Evolutionary conservation across 2,113 vertebrate genomes (phyloP).

Genomic region (Heterocephalus glaber): DNA sequence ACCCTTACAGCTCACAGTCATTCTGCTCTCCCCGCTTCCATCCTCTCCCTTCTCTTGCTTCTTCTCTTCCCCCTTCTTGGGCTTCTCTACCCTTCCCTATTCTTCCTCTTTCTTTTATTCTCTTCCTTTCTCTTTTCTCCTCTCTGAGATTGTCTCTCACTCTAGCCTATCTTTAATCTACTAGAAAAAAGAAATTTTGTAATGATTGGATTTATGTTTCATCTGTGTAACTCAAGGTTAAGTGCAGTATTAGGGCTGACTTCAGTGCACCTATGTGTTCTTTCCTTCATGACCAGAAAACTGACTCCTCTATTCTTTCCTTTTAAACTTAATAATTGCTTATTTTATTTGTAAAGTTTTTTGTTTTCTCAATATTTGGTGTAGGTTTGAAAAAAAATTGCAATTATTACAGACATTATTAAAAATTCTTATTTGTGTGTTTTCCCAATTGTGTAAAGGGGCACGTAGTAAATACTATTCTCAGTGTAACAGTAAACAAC

Average conservation of each 20-base stretch:
- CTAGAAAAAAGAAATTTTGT: not conserved
- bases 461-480: not conserved
- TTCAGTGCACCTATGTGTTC: not conserved
- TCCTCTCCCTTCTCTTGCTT: not conserved
- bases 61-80: not conserved
- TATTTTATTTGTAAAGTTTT: not conserved
- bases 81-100: not conserved
- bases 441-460: not conserved
- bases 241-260: not conserved
- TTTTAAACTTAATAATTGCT: not conserved
- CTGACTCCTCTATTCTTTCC: not conserved
- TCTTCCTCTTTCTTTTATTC: not conserved
- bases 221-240: not conserved
- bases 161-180: not conserved
- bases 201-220: not conserved
- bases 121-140: not conserved
- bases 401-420: not conserved
- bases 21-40: not conserved
- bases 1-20: no score
- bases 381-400: not conserved
- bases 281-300: not conserved
- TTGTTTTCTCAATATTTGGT: not conserved
- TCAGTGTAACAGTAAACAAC: not conserved
- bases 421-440: not conserved
- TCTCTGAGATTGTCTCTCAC: not conserved